Percentiles rank a stretch among this genome's conserved stretches.
These are phyloP conservation scores for Prinia subflava DNA, from an alignment of 2,113 vertebrate genomes.

Conservation along the genomic window DNA sequence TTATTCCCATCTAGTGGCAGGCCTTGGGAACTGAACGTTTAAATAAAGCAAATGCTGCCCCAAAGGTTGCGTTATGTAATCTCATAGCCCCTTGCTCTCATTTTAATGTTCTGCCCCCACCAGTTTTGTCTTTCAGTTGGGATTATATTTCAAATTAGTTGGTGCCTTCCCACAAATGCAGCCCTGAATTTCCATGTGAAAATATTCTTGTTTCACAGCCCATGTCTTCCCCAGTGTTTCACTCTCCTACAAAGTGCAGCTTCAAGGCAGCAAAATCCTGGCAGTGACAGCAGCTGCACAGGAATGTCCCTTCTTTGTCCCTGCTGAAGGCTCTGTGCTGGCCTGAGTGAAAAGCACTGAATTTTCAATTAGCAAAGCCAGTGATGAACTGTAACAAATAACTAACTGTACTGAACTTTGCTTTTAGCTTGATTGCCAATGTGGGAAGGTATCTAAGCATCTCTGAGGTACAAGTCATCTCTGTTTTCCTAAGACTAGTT, in stretches of 20 bases:
- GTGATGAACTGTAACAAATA: neutral
- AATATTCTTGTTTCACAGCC: neutral
- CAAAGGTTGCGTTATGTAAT: neutral
- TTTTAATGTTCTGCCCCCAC: neutral
- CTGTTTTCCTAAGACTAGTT: neutral
- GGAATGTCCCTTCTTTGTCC: neutral
- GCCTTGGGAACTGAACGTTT: neutral
- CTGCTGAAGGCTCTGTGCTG: neutral
- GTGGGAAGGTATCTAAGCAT: neutral
- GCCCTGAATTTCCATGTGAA: neutral
- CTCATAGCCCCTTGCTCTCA: neutral
- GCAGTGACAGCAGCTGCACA: neutral
- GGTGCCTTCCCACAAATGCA: neutral
- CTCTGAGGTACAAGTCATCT: neutral
- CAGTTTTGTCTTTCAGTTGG: neutral
- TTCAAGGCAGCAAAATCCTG: neutral
- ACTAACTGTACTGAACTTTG: neutral
- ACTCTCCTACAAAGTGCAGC: neutral
- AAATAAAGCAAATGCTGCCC: neutral
- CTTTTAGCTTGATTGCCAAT: neutral
- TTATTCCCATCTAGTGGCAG: slow-evolving; percentile 48
- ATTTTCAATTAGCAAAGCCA: neutral
- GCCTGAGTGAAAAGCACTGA: neutral
- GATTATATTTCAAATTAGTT: neutral
- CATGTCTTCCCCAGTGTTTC: neutral